Evolutionary conservation across 2,797 vertebrate genomes (phyloP), one percentile per base, ranked within the genome.

Genomic region (Sebastes oblongus): DNA sequence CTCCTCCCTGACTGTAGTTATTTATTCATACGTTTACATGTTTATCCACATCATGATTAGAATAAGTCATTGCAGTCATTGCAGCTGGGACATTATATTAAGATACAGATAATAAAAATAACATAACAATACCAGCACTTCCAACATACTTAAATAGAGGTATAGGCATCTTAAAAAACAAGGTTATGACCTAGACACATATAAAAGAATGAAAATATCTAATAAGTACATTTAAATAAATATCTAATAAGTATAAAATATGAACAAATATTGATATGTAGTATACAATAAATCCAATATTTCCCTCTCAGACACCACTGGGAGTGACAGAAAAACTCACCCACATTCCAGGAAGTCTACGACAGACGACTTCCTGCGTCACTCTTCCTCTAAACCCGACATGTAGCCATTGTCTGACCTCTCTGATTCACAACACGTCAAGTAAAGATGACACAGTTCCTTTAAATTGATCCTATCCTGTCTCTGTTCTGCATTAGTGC

Each of bases 311-410:
- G 25, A 27, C 72, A 62, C 73, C 58, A 78, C 39, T 18, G 74
- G 65, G 66, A 80, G 66, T 46, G 20, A 8, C 20, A 72, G 34
- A 71, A 59, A 32, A 46, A 76, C 61, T 77, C 75, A 4, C 20
- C 66, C 84, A 83, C 86, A 89, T 91, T 91, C 90, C 92, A 91
- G 89, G 91, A 92, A 88, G 86, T 85, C 70, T 54, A 30, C 55
- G 16, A 50, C 79, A 75, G 61, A 22, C 20, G 22, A 36, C 72
- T 88, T 91, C 88, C 90, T 90, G 85, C 56, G 22, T 20, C 50
- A 75, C 78, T 87, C 54, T 65, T 79, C 81, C 69, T 82, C 39
- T 56, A 6, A 75, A 59, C 55, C 66, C n/a, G 65, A 83, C 78
- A 18, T 36, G 27, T 60, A 76, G 85, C 75, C 69, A 29, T 59